Percentiles rank a stretch among this genome's conserved stretches.
phyloP scores from a whole-genome alignment of 2,797 vertebrate species.

The Acanthiza pusilla region DNA sequence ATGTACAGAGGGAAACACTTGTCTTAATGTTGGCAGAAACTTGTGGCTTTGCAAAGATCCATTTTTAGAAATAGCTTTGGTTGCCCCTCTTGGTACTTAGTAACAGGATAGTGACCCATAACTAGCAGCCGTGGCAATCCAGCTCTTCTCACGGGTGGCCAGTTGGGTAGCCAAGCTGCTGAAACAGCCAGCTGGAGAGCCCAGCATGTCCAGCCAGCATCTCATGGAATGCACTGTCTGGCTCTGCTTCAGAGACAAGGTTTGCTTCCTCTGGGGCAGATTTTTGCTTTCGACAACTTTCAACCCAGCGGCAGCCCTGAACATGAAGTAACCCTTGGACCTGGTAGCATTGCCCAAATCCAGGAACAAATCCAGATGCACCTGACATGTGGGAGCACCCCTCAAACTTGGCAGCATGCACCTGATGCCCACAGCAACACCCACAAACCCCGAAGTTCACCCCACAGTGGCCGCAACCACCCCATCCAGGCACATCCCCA shows the following conservation, averaged over 20 bases:
- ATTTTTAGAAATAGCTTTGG: background rate
- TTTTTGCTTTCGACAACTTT: background rate
- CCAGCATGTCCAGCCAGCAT: background rate
- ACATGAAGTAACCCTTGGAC: background rate
- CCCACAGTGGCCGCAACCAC: background rate
- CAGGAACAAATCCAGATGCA: background rate
- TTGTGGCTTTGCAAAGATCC: background rate
- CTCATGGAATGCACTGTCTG: background rate
- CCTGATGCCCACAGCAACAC: background rate
- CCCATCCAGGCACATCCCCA: background rate
- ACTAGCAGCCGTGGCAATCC: background rate
- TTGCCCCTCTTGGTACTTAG: background rate
- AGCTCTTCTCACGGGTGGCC: background rate
- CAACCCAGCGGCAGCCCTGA: rapidly evolving
- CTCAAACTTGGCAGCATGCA: background rate
- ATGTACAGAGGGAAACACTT: background rate
- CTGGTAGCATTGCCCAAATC: background rate
- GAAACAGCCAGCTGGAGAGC: background rate
- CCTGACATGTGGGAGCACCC: background rate
- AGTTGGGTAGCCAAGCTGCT: background rate
- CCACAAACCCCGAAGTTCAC: background rate
- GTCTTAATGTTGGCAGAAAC: background rate
- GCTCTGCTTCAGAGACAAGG: background rate
- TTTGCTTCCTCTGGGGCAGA: background rate
- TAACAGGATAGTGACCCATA: rapidly evolving